Evolutionary conservation across 64 coral and sea anemone species (phyloP).

Genomic region (Catalaphyllia jardinei): DNA sequence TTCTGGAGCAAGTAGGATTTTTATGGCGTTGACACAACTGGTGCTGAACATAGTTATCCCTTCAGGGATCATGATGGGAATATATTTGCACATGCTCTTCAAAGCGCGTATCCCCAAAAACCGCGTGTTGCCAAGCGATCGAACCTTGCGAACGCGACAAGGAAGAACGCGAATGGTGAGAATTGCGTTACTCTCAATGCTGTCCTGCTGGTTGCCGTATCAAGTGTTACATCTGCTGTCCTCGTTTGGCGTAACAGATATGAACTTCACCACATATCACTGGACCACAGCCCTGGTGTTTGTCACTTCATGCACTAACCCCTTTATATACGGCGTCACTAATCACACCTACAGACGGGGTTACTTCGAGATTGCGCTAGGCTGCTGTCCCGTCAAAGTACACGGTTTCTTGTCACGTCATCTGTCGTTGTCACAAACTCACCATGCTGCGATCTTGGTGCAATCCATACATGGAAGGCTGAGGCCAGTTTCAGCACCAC

Average conservation of each 20-base stretch:
- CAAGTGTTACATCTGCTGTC: slow-evolving; percentile 35
- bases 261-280: slow-evolving; percentile 10
- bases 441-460: slow-evolving; percentile 13
- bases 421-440: background rate
- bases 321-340: slow-evolving; percentile 60
- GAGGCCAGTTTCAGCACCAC: slow-evolving; percentile 30
- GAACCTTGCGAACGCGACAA: background rate
- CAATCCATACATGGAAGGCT: slow-evolving; percentile 9
- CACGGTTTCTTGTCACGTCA: slow-evolving; percentile 42
- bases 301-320: slow-evolving; percentile 49
- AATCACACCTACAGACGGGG: slow-evolving; percentile 50
- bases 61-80: slow-evolving; percentile 45
- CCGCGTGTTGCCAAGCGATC: slow-evolving; percentile 17
- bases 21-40: slow-evolving; percentile 11
- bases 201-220: slow-evolving; percentile 55
- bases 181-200: slow-evolving; percentile 48
- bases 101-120: slow-evolving; percentile 12
- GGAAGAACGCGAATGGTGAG: slow-evolving; percentile 44
- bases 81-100: slow-evolving; percentile 42
- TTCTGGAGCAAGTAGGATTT: background rate
- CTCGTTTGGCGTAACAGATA: background rate
- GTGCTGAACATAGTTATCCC: slow-evolving; percentile 17
- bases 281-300: slow-evolving; percentile 28
- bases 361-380: slow-evolving; percentile 58
- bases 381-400: slow-evolving; percentile 53